These are phyloP conservation scores for Caenorhabditis japonica DNA, from an alignment of 2,888 invertebrate genomes.

Conservation along the genomic window DNA sequence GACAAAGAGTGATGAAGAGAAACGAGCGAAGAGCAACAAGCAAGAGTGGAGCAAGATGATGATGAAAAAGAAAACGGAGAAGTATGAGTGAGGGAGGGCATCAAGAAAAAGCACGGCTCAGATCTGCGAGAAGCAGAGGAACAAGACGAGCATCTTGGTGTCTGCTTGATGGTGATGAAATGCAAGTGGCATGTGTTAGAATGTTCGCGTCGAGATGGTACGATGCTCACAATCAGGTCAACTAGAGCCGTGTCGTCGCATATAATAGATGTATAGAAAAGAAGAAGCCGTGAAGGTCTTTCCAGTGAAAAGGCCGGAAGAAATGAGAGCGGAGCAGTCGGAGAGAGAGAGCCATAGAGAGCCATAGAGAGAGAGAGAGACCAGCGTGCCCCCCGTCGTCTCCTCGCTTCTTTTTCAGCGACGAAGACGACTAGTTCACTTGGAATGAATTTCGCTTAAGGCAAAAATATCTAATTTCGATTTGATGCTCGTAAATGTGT, in stretches of 20 bases:
- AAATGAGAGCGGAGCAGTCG: too few species aligned
- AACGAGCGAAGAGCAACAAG: conserved; percentile 18
- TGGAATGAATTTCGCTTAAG: conserved; percentile 39
- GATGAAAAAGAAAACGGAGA: conserved; percentile 6
- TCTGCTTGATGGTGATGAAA: conserved; percentile 55
- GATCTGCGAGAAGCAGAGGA: conserved; percentile 7
- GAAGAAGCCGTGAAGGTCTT: too few species aligned
- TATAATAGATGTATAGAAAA: too few species aligned
- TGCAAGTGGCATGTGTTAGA: conserved; percentile 48
- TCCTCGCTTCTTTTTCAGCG: not conserved
- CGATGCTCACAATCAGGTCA: too few species aligned
- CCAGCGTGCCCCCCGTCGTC: too few species aligned
- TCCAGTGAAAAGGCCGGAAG: too few species aligned
- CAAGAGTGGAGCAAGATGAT: conserved; percentile 16
- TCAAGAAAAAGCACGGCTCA: conserved; percentile 25
- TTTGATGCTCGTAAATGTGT: conserved; percentile 38
- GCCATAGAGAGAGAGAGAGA: too few species aligned
- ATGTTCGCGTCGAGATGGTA: too few species aligned
- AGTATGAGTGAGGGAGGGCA: conserved; percentile 25
- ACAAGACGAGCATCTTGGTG: conserved; percentile 39
- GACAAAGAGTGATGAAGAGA: conserved; percentile 21
- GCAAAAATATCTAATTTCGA: conserved; percentile 47
- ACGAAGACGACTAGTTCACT: conserved; percentile 22
- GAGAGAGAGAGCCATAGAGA: too few species aligned
- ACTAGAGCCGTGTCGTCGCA: too few species aligned